Base-by-base conservation (phyloP, 2,888 invertebrate genomes). In the Didymodactylos carnosus region DNA sequence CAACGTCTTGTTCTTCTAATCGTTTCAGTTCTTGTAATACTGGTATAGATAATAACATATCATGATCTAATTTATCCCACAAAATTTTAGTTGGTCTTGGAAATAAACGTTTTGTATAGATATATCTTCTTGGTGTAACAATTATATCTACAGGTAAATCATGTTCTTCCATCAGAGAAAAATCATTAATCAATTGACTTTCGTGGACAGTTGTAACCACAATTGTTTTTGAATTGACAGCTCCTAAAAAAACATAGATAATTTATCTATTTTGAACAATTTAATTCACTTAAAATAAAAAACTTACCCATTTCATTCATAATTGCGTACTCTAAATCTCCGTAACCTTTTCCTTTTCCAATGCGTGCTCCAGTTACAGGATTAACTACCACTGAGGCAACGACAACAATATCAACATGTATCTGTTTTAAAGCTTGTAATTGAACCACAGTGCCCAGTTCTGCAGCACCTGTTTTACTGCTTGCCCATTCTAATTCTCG, bases 321-420 rank as follows among this genome's bases (percentile, higher is more conserved):
- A 27, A 74, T 74, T 25, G 40, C 74, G 13, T 51, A 70, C 39
- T 74, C 74, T 23, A 74, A 46, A 29, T 74, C 74, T 4, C 23
- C 71, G 25, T 70, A 74, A 16, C 74, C 74, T 35, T 43, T 71
- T n/a, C 74, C 74, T 46, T 74, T 74, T 14, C 74, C 74, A 8
- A 74, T 10, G 6, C 74, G 49, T 19, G 74, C 71, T 25, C 74
- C 74, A 51, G 74, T 74, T 23, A 39, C 46, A 11, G 74, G 71
- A 51, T 70, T 70, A 39, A 74, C 74, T 29, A 35, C 71, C n/a
- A 74, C 71, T 35, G 70, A 70, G n/a, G 49, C 74, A 39, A 74
- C 71, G 10, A 74, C 35, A 41, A 74, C 29, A 14, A 74, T 6
- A 51, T 74, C 74, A 27, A 74, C 70, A 35, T 74, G 71, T 14